Evolutionary conservation across 2,888 invertebrate genomes (phyloP), one percentile per base, ranked within the genome.

Genomic region (Spatulosminthurus flaviceps): DNA sequence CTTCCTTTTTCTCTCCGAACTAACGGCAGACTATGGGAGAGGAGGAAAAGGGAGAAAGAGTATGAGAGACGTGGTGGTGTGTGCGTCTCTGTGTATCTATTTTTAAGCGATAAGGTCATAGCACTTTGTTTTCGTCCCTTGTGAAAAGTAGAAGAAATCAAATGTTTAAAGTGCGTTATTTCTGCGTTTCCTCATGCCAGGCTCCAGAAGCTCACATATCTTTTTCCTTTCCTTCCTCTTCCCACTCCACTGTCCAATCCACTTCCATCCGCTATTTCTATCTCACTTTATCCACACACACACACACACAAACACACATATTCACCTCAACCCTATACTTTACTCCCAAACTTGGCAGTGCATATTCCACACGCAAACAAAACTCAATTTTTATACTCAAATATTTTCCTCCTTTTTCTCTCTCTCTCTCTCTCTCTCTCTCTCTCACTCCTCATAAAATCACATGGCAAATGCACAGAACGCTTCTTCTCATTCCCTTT

Each of bases 31-130:
- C n/a, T n/a, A n/a, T n/a, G 24, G 24, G 29, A 42, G 43, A 42
- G 72, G 43, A 43, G 72, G 22, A 43, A 72, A 22, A 4, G 67
- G 29, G 9, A 28, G 22, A 70, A 11, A 26, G 29, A 70, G 19
- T 5, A 16, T 29, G 4, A n/a, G 11, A 64, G 11, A 24, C 26
- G 22, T 64, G 11, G 4, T 19, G 51, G 5, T 5, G 66, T 66
- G 26, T 76, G 66, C 43, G 76, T 76, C 67, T 75, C 34, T 21
- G 11, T 41, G 19, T 21, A 41, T 41, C 76, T 76, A 76, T 76
- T 76, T 76, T 76, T 76, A 76, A 76, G 76, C 67, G 11, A 43
- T 64, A 76, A 76, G 76, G 76, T 76, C 76, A 76, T 76, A 76
- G 76, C 76, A 76, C 76, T 76, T 66, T 76, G 67, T 67, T 34